These are phyloP conservation scores for Cydia pomonella DNA, from an alignment of 1,140 invertebrate genomes.

Conservation along the genomic window DNA sequence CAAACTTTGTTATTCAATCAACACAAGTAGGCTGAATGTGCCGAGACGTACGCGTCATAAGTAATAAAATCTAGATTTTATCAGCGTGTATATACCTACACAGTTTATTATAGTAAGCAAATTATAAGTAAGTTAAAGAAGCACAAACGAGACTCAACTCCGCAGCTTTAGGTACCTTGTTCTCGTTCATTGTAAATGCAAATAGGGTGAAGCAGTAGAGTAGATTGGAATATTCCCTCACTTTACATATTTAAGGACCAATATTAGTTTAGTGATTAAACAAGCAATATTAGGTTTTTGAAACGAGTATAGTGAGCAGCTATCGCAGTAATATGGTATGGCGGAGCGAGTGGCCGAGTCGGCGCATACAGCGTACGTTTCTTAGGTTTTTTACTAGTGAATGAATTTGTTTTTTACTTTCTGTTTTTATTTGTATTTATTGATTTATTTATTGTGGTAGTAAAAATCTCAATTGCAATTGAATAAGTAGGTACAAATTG, in stretches of 20 bases:
- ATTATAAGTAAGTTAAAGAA: not conserved
- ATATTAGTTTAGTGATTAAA: not conserved
- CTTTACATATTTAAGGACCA: constrained; percentile 1
- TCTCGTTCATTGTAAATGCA: constrained; percentile 9
- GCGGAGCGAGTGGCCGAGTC: not conserved
- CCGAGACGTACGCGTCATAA: not conserved
- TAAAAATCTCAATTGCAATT: too few relatives aligned
- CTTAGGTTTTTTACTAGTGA: not conserved
- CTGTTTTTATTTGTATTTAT: too few relatives aligned
- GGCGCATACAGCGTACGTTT: not conserved
- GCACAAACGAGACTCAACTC: not conserved
- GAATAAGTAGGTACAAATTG: too few relatives aligned
- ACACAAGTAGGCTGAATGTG: constrained; percentile 4
- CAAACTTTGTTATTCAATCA: constrained; percentile 2
- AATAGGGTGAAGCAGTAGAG: not conserved
- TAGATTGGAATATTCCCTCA: not conserved
- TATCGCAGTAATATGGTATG: not conserved
- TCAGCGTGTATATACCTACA: not conserved
- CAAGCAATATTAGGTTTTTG: not conserved
- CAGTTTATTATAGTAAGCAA: not conserved
- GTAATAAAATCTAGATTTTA: constrained; percentile 5
- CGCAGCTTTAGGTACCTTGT: not conserved
- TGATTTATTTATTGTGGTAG: too few relatives aligned
- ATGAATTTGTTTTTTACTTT: not conserved
- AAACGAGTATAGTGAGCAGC: not conserved